Conservation (phyloP, 2,888 invertebrate genomes). For the Hirudinaria manillensis region DNA sequence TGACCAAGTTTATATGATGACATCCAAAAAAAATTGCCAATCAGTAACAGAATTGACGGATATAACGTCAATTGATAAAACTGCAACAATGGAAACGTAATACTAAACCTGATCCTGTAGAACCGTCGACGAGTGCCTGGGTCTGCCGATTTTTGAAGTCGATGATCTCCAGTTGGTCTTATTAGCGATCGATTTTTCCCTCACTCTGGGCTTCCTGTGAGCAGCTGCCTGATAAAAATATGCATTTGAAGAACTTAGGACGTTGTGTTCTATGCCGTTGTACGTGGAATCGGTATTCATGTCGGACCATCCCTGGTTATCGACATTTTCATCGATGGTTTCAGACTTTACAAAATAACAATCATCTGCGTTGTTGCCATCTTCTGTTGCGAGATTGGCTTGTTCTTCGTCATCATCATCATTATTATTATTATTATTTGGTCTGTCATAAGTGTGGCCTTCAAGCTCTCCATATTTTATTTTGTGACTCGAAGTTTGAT, state of each 20-base stretch:
- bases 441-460: neutral
- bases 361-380: neutral
- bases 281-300: neutral
- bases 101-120: constrained; percentile 1
- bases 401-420: neutral
- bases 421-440: neutral
- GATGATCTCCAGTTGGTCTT: neutral
- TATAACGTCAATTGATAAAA: too few relatives aligned
- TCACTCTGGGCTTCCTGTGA: neutral
- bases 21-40: too few relatives aligned
- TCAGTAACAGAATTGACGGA: too few relatives aligned
- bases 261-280: neutral
- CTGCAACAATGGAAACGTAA: neutral
- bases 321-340: neutral
- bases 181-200: neutral
- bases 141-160: neutral
- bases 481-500: neutral
- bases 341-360: constrained; percentile 10
- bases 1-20: too few relatives aligned
- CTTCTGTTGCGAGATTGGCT: neutral
- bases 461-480: neutral
- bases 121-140: neutral
- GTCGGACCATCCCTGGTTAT: neutral
- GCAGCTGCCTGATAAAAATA: neutral
- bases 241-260: too few relatives aligned